Percentiles rank a stretch among this genome's conserved stretches.
These are phyloP conservation scores for Poliocrania exsul DNA, from an alignment of 2,797 vertebrate species.

Conservation along the genomic window DNA sequence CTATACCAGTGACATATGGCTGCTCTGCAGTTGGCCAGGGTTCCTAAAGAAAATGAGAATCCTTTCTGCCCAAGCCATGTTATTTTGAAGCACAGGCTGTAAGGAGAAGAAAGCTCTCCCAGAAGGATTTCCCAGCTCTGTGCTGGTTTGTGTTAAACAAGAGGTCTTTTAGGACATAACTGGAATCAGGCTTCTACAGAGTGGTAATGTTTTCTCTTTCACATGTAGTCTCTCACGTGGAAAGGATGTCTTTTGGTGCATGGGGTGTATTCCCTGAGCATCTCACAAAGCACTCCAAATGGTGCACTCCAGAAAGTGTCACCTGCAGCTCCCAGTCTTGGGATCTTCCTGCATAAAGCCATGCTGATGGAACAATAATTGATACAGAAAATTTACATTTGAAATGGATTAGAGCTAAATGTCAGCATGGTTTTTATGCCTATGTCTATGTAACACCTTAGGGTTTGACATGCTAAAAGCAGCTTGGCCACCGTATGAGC, in stretches of 20 bases:
- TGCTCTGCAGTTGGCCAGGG: slow-evolving; percentile 6
- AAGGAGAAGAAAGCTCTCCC: not conserved
- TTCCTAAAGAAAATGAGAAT: not conserved
- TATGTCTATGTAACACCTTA: not conserved
- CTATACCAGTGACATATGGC: not conserved
- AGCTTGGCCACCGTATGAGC: not conserved
- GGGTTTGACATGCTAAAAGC: slow-evolving; percentile 1
- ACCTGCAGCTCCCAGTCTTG: not conserved
- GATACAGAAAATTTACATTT: not conserved
- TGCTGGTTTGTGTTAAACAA: not conserved
- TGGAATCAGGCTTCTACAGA: not conserved
- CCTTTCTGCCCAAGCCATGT: not conserved
- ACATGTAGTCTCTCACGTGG: not conserved
- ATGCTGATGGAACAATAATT: not conserved
- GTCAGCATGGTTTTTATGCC: not conserved
- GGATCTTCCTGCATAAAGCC: not conserved
- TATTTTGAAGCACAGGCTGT: not conserved
- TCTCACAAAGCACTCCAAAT: not conserved
- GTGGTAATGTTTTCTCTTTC: not conserved
- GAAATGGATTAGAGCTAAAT: not conserved
- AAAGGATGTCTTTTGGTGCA: not conserved
- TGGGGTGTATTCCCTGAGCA: not conserved
- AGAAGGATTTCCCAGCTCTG: not conserved
- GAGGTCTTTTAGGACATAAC: not conserved
- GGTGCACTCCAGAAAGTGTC: not conserved